Base-by-base conservation (phyloP, 2,113 vertebrate genomes). In the Eonycteris spelaea region DNA sequence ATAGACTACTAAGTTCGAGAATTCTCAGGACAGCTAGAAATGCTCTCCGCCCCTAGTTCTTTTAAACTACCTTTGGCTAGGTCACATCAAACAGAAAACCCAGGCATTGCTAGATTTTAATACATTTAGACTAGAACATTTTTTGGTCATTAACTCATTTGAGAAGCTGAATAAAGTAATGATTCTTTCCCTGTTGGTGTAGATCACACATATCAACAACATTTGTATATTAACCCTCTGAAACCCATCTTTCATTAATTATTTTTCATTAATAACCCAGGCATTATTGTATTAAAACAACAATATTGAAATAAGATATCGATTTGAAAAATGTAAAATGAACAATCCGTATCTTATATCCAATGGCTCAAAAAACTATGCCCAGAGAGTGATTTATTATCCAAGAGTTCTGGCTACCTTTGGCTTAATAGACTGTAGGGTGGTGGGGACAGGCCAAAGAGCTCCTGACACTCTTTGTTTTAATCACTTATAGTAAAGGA, bases 321-420 rank as follows among this genome's bases (percentile, higher is more conserved):
- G 18, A 15, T 51, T 70, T 87, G 8, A 38, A 89, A 86, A 96
- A 93, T 84, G 45, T 85, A 85, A 95, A 96, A 93, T 90, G 48
- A 91, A 59, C 33, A 78, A 45, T 78, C 14, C 28, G 59, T 83
- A 78, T 63, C 43, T 22, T 93, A 70, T 59, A 91, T 59, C 24
- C 11, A 75, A 2, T 91, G 91, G 28, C 86, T 95, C 21, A 90
- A 95, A 80, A 90, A 92, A 63, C 33, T 79, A 85, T 92, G 65
- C 61, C 68, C 57, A 92, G 57, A 70, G 45, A 94, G 48, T 86
- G 91, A 94, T 33, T 75, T 83, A 59, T 91, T 86, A 77, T 77
- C 26, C 85, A 40, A 55, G 89, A 70, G 38, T 71, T 91, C 71
- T 94, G 93, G 82, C 7, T 94, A 38, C 89, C 63, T 94, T 79